phyloP scores from a whole-genome alignment of 2,888 invertebrate genomes.

The Drosophila paramelanica region DNA sequence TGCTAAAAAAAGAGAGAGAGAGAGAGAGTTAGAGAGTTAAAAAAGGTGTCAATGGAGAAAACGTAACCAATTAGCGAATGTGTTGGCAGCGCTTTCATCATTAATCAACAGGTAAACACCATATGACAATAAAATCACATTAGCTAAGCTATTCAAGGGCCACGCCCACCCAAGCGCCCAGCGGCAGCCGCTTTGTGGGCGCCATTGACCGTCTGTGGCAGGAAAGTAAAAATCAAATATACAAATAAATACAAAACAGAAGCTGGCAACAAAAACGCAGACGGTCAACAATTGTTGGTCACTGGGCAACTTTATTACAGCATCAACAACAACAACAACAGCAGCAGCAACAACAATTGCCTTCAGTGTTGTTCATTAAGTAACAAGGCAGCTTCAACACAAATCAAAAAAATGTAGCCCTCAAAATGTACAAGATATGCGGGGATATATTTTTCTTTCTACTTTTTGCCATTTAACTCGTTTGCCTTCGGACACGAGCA shows the following conservation, averaged over 20 bases:
- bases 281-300: conserved; percentile 44
- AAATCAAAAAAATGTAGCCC: conserved; percentile 34
- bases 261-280: conserved; percentile 20
- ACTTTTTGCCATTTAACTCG: conserved; percentile 34
- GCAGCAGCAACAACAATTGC: conserved; percentile 17
- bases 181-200: conserved; percentile 15
- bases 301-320: conserved; percentile 44
- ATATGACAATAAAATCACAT: conserved; percentile 68
- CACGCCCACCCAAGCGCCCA: conserved; percentile 45
- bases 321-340: conserved; percentile 22
- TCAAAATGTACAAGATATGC: conserved; percentile 31
- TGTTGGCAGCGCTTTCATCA: conserved; percentile 60
- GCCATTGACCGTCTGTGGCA: conserved; percentile 39
- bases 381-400: conserved; percentile 7
- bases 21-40: not conserved
- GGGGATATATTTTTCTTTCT: conserved; percentile 1
- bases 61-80: conserved; percentile 60
- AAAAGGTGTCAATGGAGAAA: conserved; percentile 14
- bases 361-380: conserved; percentile 24
- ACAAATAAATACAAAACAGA: conserved; percentile 10
- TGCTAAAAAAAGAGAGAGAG: conserved; percentile 85
- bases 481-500: conserved; percentile 37
- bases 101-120: conserved; percentile 62
- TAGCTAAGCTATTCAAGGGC: conserved; percentile 36
- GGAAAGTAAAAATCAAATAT: conserved; percentile 8